Evolutionary conservation across 1,140 invertebrate species (phyloP), one percentile per base, ranked within the genome.

Genomic region (Tribolium castaneum): DNA sequence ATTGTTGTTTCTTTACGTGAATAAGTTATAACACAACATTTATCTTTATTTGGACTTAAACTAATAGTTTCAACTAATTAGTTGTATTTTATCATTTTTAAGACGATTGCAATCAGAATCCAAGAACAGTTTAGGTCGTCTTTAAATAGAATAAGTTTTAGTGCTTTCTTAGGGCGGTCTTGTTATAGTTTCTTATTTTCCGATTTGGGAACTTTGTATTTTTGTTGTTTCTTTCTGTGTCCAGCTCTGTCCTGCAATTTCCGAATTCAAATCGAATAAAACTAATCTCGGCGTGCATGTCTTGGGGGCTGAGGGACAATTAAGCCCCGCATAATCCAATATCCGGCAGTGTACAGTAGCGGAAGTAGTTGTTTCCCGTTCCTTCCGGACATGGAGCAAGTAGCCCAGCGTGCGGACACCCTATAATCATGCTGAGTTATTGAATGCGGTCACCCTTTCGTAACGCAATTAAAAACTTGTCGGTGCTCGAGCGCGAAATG

Each of bases 291-390:
- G 2, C 54, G n/a, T 35, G 25, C 30, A 14, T 66, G 59, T 66
- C 59, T 66, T 66, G n/a, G 59, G 59, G 59, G 59, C 25, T 5
- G 6, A n/a, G 25, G 14, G 7, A 34, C 59, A 35, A 66, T 66
- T 66, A 66, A 66, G 59, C 19, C 6, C 59, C 59, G 59, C 59
- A 66, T 66, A 66, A 66, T 66, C 59, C 59, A 66, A 66, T 66
- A 34, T 66, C 59, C 59, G 54, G 19, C 16, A 22, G 6, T 35
- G 59, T 66, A 66, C 30, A 66, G 22, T 66, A 35, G 7, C 10
- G 59, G 25, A 66, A 66, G 59, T 35, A 35, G 59, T 66, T 22
- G 59, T 66, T 66, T 66, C 25, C 30, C n/a, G 59, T 66, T 66
- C 59, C 59, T 66, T 66, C 59, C 59, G 59, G 59, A 35, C 39